Evolutionary conservation across 2,113 vertebrate genomes (phyloP).

Genomic region (Pterocles burchelli): DNA sequence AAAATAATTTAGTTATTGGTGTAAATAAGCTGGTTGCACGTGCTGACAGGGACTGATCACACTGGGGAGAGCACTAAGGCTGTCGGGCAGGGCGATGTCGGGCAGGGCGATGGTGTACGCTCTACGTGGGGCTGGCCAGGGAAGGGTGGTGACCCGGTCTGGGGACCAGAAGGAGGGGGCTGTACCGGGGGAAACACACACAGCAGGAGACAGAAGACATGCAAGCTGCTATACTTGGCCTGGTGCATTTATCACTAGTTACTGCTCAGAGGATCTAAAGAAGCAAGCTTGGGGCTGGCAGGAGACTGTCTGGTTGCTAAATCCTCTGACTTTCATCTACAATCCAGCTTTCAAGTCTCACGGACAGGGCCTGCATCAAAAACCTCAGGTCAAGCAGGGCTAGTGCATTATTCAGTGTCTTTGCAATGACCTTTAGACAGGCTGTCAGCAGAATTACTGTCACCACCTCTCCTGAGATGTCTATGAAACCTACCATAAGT

Average conservation of each 20-base stretch:
- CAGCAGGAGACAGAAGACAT: background rate
- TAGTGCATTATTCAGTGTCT: background rate
- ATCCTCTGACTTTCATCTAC: background rate
- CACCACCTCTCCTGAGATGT: conserved; percentile 7
- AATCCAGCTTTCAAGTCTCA: background rate
- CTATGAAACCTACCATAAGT: background rate
- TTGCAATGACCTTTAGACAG: background rate
- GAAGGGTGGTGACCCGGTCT: background rate
- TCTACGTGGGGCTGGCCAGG: background rate
- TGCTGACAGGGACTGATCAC: background rate
- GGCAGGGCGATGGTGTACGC: fast-evolving
- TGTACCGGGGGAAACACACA: background rate
- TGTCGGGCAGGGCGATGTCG: fast-evolving
- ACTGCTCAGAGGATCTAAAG: background rate
- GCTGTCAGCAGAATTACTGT: background rate
- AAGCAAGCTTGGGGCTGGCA: background rate
- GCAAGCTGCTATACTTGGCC: background rate
- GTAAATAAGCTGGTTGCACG: background rate
- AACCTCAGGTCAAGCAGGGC: background rate
- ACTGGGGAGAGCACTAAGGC: background rate
- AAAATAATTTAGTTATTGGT: background rate
- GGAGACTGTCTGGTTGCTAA: background rate
- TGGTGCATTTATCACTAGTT: background rate
- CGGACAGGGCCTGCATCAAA: background rate
- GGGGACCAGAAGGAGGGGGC: background rate